Base-by-base conservation (phyloP, 2,888 invertebrate genomes). In the Parthenolecanium corni region DNA sequence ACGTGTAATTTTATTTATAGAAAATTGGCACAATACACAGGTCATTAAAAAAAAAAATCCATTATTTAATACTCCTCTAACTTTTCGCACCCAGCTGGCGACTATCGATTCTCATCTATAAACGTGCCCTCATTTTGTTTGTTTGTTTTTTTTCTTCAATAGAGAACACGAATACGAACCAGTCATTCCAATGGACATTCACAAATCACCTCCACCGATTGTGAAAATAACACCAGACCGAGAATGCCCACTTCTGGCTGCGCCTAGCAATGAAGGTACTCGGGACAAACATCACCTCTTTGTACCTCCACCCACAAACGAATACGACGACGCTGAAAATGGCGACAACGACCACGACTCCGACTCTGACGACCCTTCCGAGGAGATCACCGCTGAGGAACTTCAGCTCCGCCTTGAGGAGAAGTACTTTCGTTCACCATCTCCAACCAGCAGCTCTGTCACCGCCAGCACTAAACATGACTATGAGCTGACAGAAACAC, bases 81-180 rank as follows among this genome's bases (percentile, higher is more conserved):
- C n/a, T n/a, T n/a, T n/a, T n/a, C n/a, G n/a, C n/a, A n/a, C n/a
- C n/a, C n/a, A n/a, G n/a, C n/a, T n/a, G n/a, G n/a, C n/a, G n/a
- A n/a, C n/a, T n/a, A n/a, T n/a, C n/a, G n/a, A n/a, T n/a, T n/a
- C n/a, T n/a, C n/a, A n/a, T n/a, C n/a, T n/a, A n/a, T n/a, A n/a
- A n/a, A n/a, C n/a, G n/a, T n/a, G n/a, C n/a, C n/a, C n/a, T n/a
- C n/a, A n/a, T n/a, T n/a, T n/a, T n/a, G n/a, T n/a, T n/a, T 18
- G n/a, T 44, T 44, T 18, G 31, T 31, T 31, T 31, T 31, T 31
- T 6, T 31, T 9, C 31, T 31, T 31, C 9, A 4, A 31, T 79
- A 91, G 90, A 80, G 90, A 90, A 80, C 90, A 91, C 82, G 89
- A 90, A 76, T 91, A 91, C 78, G 91, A 91, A 79, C 87, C 89